Percentiles rank a stretch among this genome's conserved stretches.
Conservation (phyloP, 2,888 invertebrate genomes). For the Pegoplata infirma region DNA sequence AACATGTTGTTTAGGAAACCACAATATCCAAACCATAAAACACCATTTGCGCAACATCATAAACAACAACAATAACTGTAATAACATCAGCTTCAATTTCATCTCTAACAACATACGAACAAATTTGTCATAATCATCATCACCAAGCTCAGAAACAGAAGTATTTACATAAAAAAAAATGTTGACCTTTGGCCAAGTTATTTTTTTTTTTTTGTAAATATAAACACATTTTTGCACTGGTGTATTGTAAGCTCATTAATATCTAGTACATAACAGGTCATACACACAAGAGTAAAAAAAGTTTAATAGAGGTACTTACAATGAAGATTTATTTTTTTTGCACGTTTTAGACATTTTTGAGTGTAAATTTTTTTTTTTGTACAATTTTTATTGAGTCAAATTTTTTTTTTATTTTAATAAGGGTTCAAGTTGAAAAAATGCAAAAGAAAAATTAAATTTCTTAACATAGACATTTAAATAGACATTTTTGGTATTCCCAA, state of each 20-base stretch:
- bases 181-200: not conserved
- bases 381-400: no score
- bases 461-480: no score
- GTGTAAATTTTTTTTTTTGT: no score
- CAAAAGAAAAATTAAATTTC: no score
- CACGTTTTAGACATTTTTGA: no score
- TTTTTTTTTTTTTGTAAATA: not conserved
- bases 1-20: not conserved
- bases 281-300: not conserved
- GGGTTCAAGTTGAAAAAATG: no score
- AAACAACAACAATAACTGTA: conserved; percentile 6
- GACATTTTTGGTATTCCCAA: no score
- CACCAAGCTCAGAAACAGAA: not conserved
- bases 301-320: no score
- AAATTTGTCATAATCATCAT: not conserved
- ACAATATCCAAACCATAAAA: not conserved
- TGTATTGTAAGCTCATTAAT: not conserved
- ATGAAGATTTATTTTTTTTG: no score
- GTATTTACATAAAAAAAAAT: not conserved
- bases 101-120: not conserved
- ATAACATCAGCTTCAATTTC: not conserved
- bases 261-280: not conserved
- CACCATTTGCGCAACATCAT: conserved; percentile 14
- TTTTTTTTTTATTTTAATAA: no score
- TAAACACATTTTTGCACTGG: conserved; percentile 29